Base-by-base conservation (phyloP, 1,140 invertebrate genomes). In the Drosophila paulistorum region DNA sequence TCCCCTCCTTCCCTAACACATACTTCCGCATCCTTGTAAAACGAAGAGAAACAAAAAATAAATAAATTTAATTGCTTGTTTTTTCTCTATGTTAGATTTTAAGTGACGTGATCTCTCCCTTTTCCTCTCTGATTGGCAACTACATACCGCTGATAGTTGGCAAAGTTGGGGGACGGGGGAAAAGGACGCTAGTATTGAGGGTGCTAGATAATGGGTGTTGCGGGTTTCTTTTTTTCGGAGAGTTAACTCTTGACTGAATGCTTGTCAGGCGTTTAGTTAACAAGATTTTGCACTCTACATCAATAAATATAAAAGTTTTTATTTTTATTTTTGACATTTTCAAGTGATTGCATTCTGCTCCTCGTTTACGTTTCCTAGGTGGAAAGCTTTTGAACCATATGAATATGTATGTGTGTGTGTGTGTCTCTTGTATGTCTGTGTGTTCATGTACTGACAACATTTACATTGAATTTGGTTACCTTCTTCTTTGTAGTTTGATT, bases 51-150 rank as follows among this genome's bases (percentile, higher is more conserved):
- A 26, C 4, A 30, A 23, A 51, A 51, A 51, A 23, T 4, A 51
- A 51, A 48, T 17, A 20, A 48, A 51, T 51, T 23, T 51, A 51
- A 51, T 51, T 51, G 45, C 45, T 51, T 51, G 45, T 23, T 51
- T 23, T 30, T 23, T 20, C 20, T 51, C 17, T 23, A 51, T 23
- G 45, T 51, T 51, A 51, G 17, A 51, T 11, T 23, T 51, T 51
- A 51, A 51, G 45, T 51, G n/a, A 23, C 9, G 23, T 51, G 7
- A 20, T 17, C 23, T 51, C 20, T 51, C 17, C 45, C 11, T 39
- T 13, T 37, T 30, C 30, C 30, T 30, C 30, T 30, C 30, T 30
- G 30, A 30, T 30, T 30, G 30, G 30, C 30, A 30, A 30, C 30
- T 1, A 7, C 30, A 30, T 30, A 30, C 0, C 5, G 35, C 35